A percentile compares a stretch with the other conserved stretches of the same genome.
Conservation (phyloP, 2,797 vertebrate genomes). For the Oceanodroma leucorhoa region DNA sequence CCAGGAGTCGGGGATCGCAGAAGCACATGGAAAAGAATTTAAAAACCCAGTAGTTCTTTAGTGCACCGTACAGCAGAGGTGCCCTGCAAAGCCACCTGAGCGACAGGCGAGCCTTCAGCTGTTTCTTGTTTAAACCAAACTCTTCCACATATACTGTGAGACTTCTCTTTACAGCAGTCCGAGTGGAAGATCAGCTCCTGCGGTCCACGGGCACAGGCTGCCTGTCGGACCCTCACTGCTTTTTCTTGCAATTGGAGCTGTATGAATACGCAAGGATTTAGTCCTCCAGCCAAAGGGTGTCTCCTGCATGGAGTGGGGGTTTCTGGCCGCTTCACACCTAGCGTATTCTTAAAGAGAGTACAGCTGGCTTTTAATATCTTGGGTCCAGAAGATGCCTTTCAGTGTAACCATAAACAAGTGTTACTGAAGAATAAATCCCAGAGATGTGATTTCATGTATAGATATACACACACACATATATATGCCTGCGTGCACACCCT, state of each 20-base stretch:
- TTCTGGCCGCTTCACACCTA: neutral
- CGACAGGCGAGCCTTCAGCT: neutral
- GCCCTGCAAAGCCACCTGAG: neutral
- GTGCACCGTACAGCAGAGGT: neutral
- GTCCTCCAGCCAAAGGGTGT: neutral
- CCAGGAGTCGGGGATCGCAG: neutral
- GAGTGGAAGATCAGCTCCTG: neutral
- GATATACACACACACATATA: fast-evolving
- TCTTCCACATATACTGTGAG: neutral
- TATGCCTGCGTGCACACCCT: neutral
- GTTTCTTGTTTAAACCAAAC: neutral
- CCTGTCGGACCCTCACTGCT: neutral
- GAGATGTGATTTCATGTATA: neutral
- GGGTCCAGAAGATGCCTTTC: neutral
- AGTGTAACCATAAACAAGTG: neutral
- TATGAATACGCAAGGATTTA: neutral
- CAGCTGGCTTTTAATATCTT: neutral
- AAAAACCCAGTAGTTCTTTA: neutral
- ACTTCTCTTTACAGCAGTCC: neutral
- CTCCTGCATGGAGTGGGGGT: fast-evolving
- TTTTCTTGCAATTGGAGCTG: neutral
- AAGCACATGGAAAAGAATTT: neutral
- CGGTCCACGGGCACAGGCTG: too few species aligned
- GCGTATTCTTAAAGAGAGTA: neutral
- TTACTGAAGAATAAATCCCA: neutral